Conservation (phyloP, 2,888 invertebrate species). For the Tinea trinotella region DNA sequence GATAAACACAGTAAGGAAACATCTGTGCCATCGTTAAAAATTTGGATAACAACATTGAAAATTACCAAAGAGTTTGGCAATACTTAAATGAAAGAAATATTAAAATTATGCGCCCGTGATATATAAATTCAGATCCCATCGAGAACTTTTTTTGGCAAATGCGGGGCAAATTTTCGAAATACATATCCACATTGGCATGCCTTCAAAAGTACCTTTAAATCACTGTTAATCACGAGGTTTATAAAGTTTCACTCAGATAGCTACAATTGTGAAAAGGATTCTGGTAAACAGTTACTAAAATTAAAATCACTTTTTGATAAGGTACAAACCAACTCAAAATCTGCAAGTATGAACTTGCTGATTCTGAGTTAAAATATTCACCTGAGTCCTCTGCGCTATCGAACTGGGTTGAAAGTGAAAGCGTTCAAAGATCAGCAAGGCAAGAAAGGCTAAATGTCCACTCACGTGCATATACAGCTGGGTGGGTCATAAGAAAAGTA, state of each 20-base stretch:
- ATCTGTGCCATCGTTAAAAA: too few species aligned
- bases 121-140: too few species aligned
- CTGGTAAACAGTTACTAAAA: constrained; percentile 15
- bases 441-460: constrained; percentile 21
- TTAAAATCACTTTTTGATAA: too few species aligned
- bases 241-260: constrained; percentile 24
- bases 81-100: too few species aligned
- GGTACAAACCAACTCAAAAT: too few species aligned
- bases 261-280: constrained; percentile 26
- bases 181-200: constrained; percentile 27
- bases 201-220: constrained; percentile 27
- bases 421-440: background rate
- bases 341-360: too few species aligned
- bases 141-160: constrained; percentile 28
- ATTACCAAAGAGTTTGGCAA: too few species aligned
- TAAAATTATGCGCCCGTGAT: too few species aligned
- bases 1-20: too few species aligned
- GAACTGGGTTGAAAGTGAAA: constrained; percentile 11
- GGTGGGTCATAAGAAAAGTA: constrained; percentile 25
- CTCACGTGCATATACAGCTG: constrained; percentile 27
- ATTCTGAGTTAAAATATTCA: too few species aligned
- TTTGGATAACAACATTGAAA: too few species aligned
- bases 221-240: constrained; percentile 27
- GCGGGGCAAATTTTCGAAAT: constrained; percentile 27
- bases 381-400: too few species aligned